phyloP scores from a whole-genome alignment of 1,140 invertebrate genomes.

The Listronotus oregonensis region DNA sequence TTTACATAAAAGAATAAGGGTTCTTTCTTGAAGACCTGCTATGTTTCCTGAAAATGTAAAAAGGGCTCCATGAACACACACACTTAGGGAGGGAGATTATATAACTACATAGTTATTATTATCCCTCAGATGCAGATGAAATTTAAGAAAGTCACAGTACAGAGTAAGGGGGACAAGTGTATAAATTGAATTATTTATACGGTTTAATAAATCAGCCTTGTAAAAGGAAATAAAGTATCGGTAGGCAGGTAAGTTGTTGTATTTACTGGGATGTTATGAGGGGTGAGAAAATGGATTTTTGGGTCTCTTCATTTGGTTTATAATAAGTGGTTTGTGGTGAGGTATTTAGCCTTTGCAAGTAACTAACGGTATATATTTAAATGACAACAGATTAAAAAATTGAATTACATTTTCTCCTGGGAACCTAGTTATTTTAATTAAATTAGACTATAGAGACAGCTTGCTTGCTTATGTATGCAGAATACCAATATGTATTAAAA shows the following conservation, averaged over 20 bases:
- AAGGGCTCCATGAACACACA: slow-evolving; percentile 22
- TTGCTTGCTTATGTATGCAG: too few species aligned
- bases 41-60: slow-evolving; percentile 39
- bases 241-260: slow-evolving; percentile 22
- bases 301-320: too few species aligned
- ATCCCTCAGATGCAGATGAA: slow-evolving; percentile 26
- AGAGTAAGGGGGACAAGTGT: slow-evolving; percentile 30
- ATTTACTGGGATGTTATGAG: slow-evolving; percentile 5
- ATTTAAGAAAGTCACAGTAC: slow-evolving; percentile 35
- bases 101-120: slow-evolving; percentile 37
- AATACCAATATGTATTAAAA: too few species aligned
- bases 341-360: too few species aligned
- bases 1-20: slow-evolving; percentile 16
- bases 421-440: too few species aligned
- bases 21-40: slow-evolving; percentile 33
- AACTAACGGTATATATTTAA: too few species aligned
- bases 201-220: slow-evolving; percentile 33
- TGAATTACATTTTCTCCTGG: too few species aligned
- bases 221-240: slow-evolving; percentile 16
- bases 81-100: slow-evolving; percentile 26
- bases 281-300: neutral
- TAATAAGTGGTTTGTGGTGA: too few species aligned
- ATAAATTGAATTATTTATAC: slow-evolving; percentile 39
- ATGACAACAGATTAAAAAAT: too few species aligned
- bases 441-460: too few species aligned